Percentiles rank a stretch among this genome's conserved stretches.
phyloP scores from a whole-genome alignment of 2,797 vertebrate genomes.

The Sebastes melanostomus region DNA sequence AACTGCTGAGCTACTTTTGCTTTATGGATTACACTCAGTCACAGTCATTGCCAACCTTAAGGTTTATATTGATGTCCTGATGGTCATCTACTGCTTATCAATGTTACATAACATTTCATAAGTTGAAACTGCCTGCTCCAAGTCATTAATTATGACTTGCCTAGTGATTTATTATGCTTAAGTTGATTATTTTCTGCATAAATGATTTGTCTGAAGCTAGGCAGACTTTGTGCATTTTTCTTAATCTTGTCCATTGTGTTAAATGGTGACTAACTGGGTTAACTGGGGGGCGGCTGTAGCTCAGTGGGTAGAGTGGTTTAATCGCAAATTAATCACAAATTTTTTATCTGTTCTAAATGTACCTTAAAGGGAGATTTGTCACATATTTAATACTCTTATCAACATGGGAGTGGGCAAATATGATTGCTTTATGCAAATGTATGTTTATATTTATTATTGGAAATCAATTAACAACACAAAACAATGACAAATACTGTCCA shows the following conservation, averaged over 20 bases:
- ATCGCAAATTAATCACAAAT: too few relatives aligned
- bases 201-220: background rate
- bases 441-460: too few relatives aligned
- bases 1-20: background rate
- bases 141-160: background rate
- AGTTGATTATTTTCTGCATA: slow-evolving; percentile 1
- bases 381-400: too few relatives aligned
- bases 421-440: too few relatives aligned
- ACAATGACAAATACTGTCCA: too few relatives aligned
- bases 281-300: too few relatives aligned
- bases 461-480: too few relatives aligned
- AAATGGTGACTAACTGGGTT: too few relatives aligned
- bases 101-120: background rate
- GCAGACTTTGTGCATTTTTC: background rate
- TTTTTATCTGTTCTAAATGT: too few relatives aligned
- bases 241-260: background rate
- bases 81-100: background rate
- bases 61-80: background rate
- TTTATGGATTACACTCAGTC: background rate
- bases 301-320: too few relatives aligned
- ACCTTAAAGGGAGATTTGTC: too few relatives aligned
- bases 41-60: background rate
- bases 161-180: background rate
- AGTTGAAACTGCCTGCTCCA: background rate
- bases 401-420: too few relatives aligned